phyloP scores from a whole-genome alignment of 2,113 vertebrate genomes.

The Bubalus kerabau region DNA sequence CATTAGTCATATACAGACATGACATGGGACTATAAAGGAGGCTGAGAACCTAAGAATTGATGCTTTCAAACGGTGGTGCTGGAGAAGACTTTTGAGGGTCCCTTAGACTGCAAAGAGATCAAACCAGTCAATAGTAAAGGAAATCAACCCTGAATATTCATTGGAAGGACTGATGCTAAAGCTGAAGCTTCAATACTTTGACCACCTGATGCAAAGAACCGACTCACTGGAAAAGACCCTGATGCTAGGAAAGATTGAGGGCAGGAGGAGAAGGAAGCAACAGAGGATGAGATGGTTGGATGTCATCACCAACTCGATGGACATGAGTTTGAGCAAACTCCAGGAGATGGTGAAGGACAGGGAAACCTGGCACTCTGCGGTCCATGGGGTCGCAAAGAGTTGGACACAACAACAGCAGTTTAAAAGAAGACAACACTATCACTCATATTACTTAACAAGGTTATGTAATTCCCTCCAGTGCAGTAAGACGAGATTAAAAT shows the following conservation, averaged over 20 bases:
- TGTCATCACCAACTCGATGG: background rate
- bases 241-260: background rate
- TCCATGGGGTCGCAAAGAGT: too few relatives aligned
- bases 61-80: background rate
- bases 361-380: fast-evolving
- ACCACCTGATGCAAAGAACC: background rate
- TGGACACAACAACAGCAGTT: background rate
- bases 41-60: background rate
- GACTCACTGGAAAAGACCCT: background rate
- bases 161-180: background rate
- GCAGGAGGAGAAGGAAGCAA: background rate
- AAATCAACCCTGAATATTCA: background rate
- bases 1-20: background rate
- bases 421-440: background rate
- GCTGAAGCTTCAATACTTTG: background rate
- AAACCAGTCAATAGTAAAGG: background rate
- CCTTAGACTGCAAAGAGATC: background rate
- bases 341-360: too few relatives aligned
- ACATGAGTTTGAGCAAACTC: too few relatives aligned
- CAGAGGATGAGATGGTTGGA: background rate
- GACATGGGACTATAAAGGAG: background rate
- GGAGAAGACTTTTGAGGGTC: background rate
- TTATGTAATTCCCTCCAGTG: background rate
- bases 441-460: background rate
- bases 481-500: background rate